Evolutionary conservation across 2,113 vertebrate genomes (phyloP).

Genomic region (Thunnus thynnus): DNA sequence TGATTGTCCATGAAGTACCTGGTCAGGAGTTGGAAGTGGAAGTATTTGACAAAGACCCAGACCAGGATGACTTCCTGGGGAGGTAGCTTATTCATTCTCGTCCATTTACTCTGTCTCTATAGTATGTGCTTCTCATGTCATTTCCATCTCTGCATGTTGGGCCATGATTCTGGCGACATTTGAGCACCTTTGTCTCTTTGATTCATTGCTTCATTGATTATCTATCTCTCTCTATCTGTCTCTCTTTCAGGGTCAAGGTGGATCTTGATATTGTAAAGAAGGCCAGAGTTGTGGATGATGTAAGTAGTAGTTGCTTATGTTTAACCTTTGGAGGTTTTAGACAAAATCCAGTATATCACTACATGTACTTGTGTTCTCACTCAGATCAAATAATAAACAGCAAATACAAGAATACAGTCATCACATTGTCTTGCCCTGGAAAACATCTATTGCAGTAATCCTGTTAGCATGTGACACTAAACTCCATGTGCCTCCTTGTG

Average conservation of each 20-base stretch:
- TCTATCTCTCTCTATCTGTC: conserved; percentile 29
- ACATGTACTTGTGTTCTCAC: neutral
- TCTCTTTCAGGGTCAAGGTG: conserved; percentile 88
- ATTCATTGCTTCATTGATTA: conserved; percentile 16
- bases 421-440: conserved; percentile 2
- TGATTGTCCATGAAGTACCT: conserved; percentile 95
- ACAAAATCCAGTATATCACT: neutral
- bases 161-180: conserved; percentile 15
- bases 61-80: conserved; percentile 96
- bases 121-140: conserved; percentile 50
- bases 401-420: conserved; percentile 3
- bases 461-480: conserved; percentile 58
- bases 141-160: conserved; percentile 40
- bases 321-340: neutral
- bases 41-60: conserved; percentile 96
- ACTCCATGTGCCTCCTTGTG: conserved; percentile 62
- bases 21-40: conserved; percentile 96
- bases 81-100: conserved; percentile 86
- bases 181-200: neutral
- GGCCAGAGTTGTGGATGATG: conserved; percentile 89
- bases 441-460: conserved; percentile 37
- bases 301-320: conserved; percentile 70
- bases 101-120: conserved; percentile 54
- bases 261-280: conserved; percentile 92
- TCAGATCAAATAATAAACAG: neutral